These are phyloP conservation scores for Anniella stebbinsi DNA, from an alignment of 2,797 vertebrate species.

Conservation along the genomic window DNA sequence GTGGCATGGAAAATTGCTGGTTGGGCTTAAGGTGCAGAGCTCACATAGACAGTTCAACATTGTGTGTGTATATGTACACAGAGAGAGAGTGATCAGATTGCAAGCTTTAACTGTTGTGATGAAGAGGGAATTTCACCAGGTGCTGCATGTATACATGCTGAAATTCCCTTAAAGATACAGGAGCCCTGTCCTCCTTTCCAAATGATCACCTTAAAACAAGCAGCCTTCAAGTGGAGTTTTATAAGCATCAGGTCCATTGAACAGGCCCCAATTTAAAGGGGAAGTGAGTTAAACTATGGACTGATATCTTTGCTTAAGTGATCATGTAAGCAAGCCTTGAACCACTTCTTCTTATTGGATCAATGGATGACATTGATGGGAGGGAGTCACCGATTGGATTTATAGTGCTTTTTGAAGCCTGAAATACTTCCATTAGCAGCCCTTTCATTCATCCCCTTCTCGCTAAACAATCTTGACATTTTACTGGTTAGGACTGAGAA, in stretches of 20 bases:
- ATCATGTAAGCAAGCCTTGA: neutral
- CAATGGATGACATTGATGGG: neutral
- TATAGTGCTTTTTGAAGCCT: neutral
- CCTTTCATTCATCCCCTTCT: conserved; percentile 24
- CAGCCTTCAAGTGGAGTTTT: neutral
- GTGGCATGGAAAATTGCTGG: neutral
- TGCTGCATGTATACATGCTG: too few species aligned
- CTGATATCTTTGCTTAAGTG: neutral
- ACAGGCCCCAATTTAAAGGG: neutral
- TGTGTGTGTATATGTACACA: neutral
- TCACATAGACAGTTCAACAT: neutral
- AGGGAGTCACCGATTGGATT: conserved; percentile 9
- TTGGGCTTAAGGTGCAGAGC: neutral
- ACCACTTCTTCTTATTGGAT: neutral
- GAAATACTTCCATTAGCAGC: conserved; percentile 2
- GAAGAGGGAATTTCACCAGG: too few species aligned
- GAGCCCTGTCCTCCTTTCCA: too few species aligned
- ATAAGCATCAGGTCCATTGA: neutral
- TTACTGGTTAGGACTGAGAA: conserved; percentile 19
- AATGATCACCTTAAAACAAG: too few species aligned
- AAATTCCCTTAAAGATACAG: too few species aligned
- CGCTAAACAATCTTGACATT: conserved; percentile 35
- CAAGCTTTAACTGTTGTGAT: too few species aligned
- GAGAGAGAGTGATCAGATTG: too few species aligned
- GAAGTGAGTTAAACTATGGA: neutral